Base-by-base conservation (phyloP, 2,888 invertebrate genomes). In the Synergus itoensis region DNA sequence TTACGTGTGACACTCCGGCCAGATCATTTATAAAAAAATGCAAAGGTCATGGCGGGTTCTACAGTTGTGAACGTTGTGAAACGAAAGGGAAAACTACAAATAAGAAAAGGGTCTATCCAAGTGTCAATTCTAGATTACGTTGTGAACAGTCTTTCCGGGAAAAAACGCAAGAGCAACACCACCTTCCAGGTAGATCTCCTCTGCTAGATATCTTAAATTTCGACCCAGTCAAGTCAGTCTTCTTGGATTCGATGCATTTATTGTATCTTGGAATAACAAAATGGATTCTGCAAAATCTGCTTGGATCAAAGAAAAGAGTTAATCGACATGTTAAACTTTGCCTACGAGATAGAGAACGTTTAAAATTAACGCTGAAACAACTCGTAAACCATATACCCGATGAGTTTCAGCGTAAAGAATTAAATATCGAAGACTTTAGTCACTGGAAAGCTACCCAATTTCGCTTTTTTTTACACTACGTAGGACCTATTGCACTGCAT, bases 391-490 rank as follows among this genome's bases (percentile, higher is more conserved):
- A 78, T 64, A 28, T 78, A 16, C 73, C 78, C 11, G 7, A n/a
- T 21, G 75, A 78, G 28, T 78, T 78, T 41, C 14, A 12, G 40
- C 14, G 16, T 12, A 87, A 73, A 60, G 84, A 45, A 86, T 83
- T 84, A 36, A 79, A 84, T 78, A 21, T 84, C 11, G 28, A 81
- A n/a, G 62, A 77, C 4, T 62, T 83, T 69, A 43, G 75, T 9
- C 67, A 82, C 43, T 87, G 85, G 85, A 87, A 86, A 81, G 85
- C 86, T 14, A 86, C 87, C 5, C 86, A 86, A 65, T 85, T 79
- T 41, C 73, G 84, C 28, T 85, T 86, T 78, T 78, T 87, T 73
- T 69, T 86, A 11, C 77, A 80, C 28, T 85, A 86, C 16, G 36
- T 75, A 62, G 81, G 79, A 12, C 53, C 77, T 8, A 64, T 83